phyloP scores from a whole-genome alignment of 2,113 vertebrate genomes.

The Centrocercus urophasianus region DNA sequence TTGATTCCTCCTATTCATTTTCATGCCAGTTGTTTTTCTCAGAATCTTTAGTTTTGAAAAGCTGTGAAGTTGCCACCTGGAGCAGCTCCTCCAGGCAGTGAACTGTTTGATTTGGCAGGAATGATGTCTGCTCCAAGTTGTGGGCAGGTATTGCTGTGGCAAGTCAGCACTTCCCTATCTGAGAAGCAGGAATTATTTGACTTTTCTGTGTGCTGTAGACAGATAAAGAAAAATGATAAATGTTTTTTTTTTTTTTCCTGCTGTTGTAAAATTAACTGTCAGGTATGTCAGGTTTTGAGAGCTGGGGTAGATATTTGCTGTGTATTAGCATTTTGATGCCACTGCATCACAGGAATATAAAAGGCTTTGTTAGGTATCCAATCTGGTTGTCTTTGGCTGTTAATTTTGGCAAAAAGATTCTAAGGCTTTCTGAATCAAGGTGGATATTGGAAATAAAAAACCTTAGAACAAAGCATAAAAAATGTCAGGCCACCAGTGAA shows the following conservation, averaged over 20 bases:
- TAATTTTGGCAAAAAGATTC: neutral
- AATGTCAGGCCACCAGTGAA: neutral
- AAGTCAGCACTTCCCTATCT: fast-evolving
- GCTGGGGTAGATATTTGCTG: neutral
- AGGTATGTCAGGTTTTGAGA: neutral
- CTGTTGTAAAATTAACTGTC: neutral
- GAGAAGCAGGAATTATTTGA: neutral
- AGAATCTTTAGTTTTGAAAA: neutral
- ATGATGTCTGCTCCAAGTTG: neutral
- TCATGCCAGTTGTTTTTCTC: neutral
- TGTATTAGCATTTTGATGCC: neutral
- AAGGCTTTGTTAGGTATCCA: neutral
- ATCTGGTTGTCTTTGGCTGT: neutral
- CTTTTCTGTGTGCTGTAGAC: neutral
- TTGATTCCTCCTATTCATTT: neutral
- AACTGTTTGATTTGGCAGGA: neutral
- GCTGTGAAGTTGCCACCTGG: neutral
- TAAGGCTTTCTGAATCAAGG: neutral
- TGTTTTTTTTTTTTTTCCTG: neutral
- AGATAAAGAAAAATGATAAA: neutral
- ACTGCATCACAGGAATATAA: neutral
- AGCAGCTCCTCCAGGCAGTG: neutral
- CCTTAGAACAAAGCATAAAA: neutral
- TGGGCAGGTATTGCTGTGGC: neutral
- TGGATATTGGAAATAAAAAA: neutral